A percentile compares a stretch with the other conserved stretches of the same genome.
Conservation (phyloP, 2,888 invertebrate species). For the Poecilobothrus nobilitatus region DNA sequence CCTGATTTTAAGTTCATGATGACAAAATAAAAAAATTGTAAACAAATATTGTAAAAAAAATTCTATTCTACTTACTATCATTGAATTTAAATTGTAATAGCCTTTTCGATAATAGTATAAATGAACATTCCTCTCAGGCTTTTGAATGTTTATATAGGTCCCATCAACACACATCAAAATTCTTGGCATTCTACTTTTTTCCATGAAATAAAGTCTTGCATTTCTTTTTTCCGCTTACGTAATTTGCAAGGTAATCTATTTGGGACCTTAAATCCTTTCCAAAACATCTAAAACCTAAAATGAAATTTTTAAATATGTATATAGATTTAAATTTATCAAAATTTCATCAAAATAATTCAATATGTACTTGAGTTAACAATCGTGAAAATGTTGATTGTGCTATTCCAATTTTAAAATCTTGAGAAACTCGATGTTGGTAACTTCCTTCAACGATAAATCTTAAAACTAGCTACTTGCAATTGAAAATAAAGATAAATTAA, state of each 20-base stretch:
- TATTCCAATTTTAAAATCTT: constrained; percentile 5
- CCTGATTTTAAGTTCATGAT: neutral
- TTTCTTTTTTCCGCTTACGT: neutral
- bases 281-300: too few species aligned
- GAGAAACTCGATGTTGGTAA: neutral
- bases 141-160: too few species aligned
- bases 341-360: too few species aligned
- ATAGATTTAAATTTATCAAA: too few species aligned
- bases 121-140: too few species aligned
- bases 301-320: too few species aligned
- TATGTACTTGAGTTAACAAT: neutral
- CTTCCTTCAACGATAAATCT: neutral
- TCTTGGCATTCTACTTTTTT: neutral
- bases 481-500: neutral
- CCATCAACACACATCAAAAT: neutral
- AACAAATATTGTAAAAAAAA: too few species aligned
- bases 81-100: too few species aligned
- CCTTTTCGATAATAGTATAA: too few species aligned
- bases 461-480: neutral
- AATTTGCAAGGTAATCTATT: too few species aligned
- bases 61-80: too few species aligned
- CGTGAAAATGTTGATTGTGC: neutral
- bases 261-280: too few species aligned
- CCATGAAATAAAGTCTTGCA: neutral
- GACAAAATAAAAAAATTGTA: neutral